Conservation (phyloP, 1,140 invertebrate genomes). For the Drosophila tropicalis region DNA sequence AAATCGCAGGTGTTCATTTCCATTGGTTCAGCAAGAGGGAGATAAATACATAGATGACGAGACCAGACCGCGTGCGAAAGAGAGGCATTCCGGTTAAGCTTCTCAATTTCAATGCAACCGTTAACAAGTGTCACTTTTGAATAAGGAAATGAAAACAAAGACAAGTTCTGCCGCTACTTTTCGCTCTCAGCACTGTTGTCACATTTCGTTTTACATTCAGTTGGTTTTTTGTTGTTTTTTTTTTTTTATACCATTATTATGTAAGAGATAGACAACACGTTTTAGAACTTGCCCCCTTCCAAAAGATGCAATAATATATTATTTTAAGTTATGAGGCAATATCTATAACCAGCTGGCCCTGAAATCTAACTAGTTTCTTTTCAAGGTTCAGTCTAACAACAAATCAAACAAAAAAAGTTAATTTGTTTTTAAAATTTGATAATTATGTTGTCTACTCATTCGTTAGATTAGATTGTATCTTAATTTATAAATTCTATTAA, state of each 20-base stretch:
- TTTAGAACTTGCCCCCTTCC: constrained; percentile 10
- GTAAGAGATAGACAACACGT: constrained; percentile 2
- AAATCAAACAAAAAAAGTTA: constrained; percentile 2
- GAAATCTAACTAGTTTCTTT: constrained; percentile 34
- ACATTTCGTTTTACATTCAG: constrained; percentile 34
- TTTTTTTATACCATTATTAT: constrained; percentile 2
- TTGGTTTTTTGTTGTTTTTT: too few species aligned
- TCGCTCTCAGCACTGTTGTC: constrained; percentile 21
- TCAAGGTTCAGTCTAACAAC: constrained; percentile 21
- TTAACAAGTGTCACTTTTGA: constrained; percentile 74
- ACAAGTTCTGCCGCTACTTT: constrained; percentile 57
- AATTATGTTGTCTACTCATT: not conserved
- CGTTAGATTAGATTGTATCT: too few species aligned
- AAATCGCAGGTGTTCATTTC: constrained; percentile 73
- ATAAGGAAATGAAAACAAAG: constrained; percentile 76
- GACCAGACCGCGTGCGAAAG: not conserved
- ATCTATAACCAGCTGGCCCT: constrained; percentile 25
- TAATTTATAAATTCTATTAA: too few species aligned
- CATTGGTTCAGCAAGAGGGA: constrained; percentile 24
- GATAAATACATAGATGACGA: not conserved
- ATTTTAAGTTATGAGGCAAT: constrained; percentile 48
- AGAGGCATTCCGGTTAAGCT: constrained; percentile 27
- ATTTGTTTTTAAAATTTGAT: constrained; percentile 8
- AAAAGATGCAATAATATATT: constrained; percentile 23
- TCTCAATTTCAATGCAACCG: constrained; percentile 75